Evolutionary conservation across 2,113 vertebrate species (phyloP), one percentile per base, ranked within the genome.

Genomic region (Chaetodon auriga): DNA sequence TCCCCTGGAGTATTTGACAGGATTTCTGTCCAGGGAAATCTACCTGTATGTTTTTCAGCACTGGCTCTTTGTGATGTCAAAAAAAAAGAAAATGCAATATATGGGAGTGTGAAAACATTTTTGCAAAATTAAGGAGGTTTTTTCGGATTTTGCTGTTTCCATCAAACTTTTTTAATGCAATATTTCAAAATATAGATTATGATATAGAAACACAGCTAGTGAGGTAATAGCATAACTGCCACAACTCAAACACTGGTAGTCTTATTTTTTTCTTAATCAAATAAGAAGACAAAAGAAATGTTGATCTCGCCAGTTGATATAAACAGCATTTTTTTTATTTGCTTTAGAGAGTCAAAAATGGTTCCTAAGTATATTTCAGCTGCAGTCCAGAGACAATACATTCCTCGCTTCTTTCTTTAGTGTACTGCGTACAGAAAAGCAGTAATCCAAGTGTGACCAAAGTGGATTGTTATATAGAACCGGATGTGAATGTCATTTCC

Each of bases 401-500:
- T 70, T 65, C 53, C 41, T 64, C 51, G 35, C 12, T 41, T 60
- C 46, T 62, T 60, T 45, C 58, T 45, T 66, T 51, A 68, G 14
- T 36, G 30, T 61, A 13, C 77, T 18, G 43, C 61, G 54, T 78
- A 54, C 36, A 73, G 53, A 75, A 68, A 76, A 54, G 23, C 51
- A 68, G 35, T 65, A 68, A 76, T 60, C 51, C 48, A 53, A 79
- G 65, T 75, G 43, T 78, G 71, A 75, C 60, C 62, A 23, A 35
- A 65, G 53, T 68, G 53, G 36, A 69, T 79, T 73, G 35, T 71
- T 54, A 49, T 60, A 65, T 57, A 57, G 35, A 74, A 57, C 23
- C 23, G 4, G 84, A 85, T 82, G 43, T 54, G 51, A 77, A 80
- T 81, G 30, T 74, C 19, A 90, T 78, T 89, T 90, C 78, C 79